These are phyloP conservation scores for Saturnia japonica DNA, from an alignment of 2,888 invertebrate species.

Conservation along the genomic window DNA sequence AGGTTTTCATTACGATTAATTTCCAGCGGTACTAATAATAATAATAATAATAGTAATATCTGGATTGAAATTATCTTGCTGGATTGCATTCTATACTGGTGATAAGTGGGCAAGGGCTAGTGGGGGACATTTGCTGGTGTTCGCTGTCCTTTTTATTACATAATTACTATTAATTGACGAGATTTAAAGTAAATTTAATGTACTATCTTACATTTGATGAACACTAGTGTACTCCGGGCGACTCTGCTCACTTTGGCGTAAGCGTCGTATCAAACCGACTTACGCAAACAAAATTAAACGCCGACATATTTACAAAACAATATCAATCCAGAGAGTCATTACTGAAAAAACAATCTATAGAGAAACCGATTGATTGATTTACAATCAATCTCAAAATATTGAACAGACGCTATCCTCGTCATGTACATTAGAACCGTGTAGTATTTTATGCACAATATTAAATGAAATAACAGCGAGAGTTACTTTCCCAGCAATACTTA, in stretches of 20 bases:
- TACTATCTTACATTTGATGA: background rate
- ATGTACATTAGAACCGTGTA: background rate
- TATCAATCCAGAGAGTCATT: constrained; percentile 8
- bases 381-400: background rate
- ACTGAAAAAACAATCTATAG: background rate
- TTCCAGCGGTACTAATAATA: too few species aligned
- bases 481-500: too few species aligned
- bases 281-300: constrained; percentile 4
- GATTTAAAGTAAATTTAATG: background rate
- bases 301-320: constrained; percentile 14
- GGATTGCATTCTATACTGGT: too few species aligned
- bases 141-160: background rate
- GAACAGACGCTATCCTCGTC: background rate
- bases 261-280: background rate
- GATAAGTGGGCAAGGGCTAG: too few species aligned
- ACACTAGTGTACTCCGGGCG: background rate
- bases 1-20: too few species aligned
- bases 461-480: too few species aligned
- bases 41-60: too few species aligned
- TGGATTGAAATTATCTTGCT: too few species aligned
- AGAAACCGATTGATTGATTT: background rate
- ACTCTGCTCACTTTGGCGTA: background rate
- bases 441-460: background rate
- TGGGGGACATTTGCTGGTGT: too few species aligned
- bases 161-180: background rate